Percentiles rank a stretch among this genome's conserved stretches.
Conservation (phyloP, 2,797 vertebrate genomes). For the Pelochelys cantorii region DNA sequence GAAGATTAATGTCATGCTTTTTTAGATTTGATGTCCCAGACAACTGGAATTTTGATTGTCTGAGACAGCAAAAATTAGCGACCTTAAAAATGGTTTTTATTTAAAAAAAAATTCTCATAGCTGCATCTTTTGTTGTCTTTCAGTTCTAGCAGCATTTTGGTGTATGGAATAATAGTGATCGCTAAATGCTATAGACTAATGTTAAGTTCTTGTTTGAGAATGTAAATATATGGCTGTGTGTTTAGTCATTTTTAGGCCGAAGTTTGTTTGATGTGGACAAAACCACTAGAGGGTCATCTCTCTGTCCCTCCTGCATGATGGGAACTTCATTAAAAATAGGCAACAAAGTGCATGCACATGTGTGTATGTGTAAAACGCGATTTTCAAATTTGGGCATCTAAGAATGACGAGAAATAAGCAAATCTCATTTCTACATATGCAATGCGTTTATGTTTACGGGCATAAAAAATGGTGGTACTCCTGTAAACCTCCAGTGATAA, state of each 20-base stretch:
- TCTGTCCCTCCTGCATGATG: slow-evolving; percentile 18
- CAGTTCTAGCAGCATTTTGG: slow-evolving; percentile 18
- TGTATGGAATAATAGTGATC: slow-evolving; percentile 53
- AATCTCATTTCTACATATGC: not conserved
- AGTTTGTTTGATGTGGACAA: slow-evolving; percentile 57
- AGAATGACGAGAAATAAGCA: slow-evolving; percentile 5
- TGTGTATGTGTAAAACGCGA: not conserved
- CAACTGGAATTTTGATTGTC: slow-evolving; percentile 84
- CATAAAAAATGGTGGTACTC: not conserved
- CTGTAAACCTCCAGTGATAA: not conserved
- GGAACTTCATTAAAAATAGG: slow-evolving; percentile 41
- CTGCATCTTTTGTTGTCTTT: slow-evolving; percentile 35
- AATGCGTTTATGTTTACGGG: not conserved
- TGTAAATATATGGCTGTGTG: slow-evolving; percentile 40
- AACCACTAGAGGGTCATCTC: slow-evolving; percentile 29
- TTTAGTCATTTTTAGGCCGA: slow-evolving; percentile 11
- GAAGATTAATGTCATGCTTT: slow-evolving; percentile 86
- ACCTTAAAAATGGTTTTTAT: slow-evolving; percentile 74
- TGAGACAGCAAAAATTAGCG: slow-evolving; percentile 80
- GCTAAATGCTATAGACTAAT: slow-evolving; percentile 47
- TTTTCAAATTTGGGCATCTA: not conserved
- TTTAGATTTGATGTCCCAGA: slow-evolving; percentile 88
- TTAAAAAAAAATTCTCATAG: slow-evolving; percentile 41
- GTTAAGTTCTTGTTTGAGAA: slow-evolving; percentile 59
- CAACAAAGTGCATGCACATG: not conserved